Percentiles rank a stretch among this genome's conserved stretches.
Evolutionary conservation across 2,797 vertebrate species (phyloP).

Genomic region (Phyllotis vaccarum): DNA sequence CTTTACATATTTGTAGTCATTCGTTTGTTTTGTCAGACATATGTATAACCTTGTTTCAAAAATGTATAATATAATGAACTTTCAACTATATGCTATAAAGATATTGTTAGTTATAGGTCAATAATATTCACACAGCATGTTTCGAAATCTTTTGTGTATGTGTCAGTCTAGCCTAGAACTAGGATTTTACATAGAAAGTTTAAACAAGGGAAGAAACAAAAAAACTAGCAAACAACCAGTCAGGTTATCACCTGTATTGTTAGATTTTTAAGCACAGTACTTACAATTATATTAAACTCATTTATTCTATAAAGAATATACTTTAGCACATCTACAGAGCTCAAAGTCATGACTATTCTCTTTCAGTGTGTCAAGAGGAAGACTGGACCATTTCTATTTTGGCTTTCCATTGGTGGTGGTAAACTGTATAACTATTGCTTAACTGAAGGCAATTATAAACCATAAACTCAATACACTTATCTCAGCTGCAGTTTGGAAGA

Average conservation of each 20-base stretch:
- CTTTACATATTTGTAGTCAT: background rate
- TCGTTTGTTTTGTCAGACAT: background rate
- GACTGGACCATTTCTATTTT: slow-evolving; percentile 80
- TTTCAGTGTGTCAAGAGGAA: slow-evolving; percentile 44
- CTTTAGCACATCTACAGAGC: slow-evolving; percentile 58
- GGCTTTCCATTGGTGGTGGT: slow-evolving; percentile 72
- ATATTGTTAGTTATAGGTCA: background rate
- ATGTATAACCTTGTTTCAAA: background rate
- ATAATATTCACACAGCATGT: background rate
- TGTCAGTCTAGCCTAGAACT: background rate
- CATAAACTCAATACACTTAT: slow-evolving; percentile 84
- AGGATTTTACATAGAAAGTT: background rate
- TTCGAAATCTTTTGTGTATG: background rate
- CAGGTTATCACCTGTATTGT: background rate
- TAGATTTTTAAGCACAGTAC: background rate
- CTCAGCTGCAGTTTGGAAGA: slow-evolving; percentile 78
- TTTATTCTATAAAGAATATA: slow-evolving; percentile 53
- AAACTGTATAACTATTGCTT: slow-evolving; percentile 83
- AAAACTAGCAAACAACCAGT: background rate
- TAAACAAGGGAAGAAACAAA: background rate
- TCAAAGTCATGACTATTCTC: slow-evolving; percentile 52
- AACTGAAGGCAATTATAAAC: slow-evolving; percentile 82
- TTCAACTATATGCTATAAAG: background rate
- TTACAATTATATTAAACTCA: background rate
- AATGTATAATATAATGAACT: background rate